Evolutionary conservation across 2,797 vertebrate species (phyloP), one percentile per base, ranked within the genome.

Genomic region (Nasua narica): DNA sequence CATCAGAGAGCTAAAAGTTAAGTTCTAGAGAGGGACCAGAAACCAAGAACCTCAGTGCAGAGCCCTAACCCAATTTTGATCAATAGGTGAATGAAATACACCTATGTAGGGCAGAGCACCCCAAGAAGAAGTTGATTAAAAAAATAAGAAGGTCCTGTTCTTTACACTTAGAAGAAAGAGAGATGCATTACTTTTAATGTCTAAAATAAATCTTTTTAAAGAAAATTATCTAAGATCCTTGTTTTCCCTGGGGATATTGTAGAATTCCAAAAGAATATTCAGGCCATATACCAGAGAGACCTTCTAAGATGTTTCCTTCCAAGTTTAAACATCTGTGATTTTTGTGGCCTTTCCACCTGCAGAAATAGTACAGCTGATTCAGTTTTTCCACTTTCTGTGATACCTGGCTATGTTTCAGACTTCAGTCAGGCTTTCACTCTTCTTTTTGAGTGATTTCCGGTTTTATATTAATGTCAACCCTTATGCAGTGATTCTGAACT

Each of bases 71-170:
- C 43, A 84, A 60, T 85, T 90, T 95, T 65, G 60, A 93, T 93
- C 76, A 84, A 77, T 82, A 95, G 52, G 74, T 37, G 91, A 91
- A 88, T 86, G 79, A 97, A 93, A 90, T 83, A 92, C 18, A 37
- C 79, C 43, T 77, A 62, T 46, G 81, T 40, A 87, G 29, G n/a
- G 27, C 19, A 93, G 46, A 81, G 12, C n/a, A 87, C 19, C 12
- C 65, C 32, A 78, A n/a, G 40, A 92, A 93, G 69, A 95, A 86
- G 60, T 7, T 76, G 43, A 92, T 91, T 18, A 3, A 48, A 19
- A 23, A 90, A 92, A 84, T 48, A 56, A 21, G 40, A 82, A 56
- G 12, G 96, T 29, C 69, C 54, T 93, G 29, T 93, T 88, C 37
- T 76, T 86, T 76, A 83, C 32, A 74, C 77, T 93, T 50, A 67